Conservation (phyloP, 2,888 invertebrate species). For the Amblyteles armatorius region DNA sequence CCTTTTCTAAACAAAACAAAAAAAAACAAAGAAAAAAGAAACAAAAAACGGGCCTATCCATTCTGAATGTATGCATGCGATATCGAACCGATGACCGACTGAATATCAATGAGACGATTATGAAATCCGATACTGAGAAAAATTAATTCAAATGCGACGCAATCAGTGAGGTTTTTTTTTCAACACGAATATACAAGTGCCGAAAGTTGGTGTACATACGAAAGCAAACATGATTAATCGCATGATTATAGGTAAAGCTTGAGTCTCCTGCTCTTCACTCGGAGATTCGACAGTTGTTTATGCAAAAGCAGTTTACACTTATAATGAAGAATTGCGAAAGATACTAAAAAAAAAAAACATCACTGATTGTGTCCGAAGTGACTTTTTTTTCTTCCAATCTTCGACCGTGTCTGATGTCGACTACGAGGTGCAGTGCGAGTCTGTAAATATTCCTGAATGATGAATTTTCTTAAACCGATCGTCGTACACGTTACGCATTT, state of each 20-base stretch:
- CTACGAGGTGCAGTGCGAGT: constrained; percentile 27
- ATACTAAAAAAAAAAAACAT: not conserved
- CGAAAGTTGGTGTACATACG: constrained; percentile 59
- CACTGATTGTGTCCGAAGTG: constrained; percentile 1
- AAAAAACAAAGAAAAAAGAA: constrained; percentile 41
- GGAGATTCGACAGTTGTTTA: constrained; percentile 25
- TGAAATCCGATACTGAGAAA: constrained; percentile 12
- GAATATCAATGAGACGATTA: constrained; percentile 46
- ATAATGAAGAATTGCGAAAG: constrained; percentile 13
- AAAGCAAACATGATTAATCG: constrained; percentile 24
- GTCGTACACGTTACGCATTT: constrained; percentile 50
- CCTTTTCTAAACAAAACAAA: constrained; percentile 62
- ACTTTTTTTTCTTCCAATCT: constrained; percentile 6
- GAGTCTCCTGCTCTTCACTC: not conserved
- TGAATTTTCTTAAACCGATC: constrained; percentile 43
- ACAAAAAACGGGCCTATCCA: constrained; percentile 76
- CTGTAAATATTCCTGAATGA: constrained; percentile 56
- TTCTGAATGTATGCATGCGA: constrained; percentile 65
- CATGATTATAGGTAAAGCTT: too few species aligned
- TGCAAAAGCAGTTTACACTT: constrained; percentile 27
- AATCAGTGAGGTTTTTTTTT: constrained; percentile 24
- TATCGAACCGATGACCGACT: constrained; percentile 61
- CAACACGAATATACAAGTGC: constrained; percentile 32
- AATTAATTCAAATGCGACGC: constrained; percentile 10
- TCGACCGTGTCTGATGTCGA: constrained; percentile 25